Percentiles rank a stretch among this genome's conserved stretches.
Conservation (phyloP, 2,888 invertebrate species). For the Leptinotarsa haldemani region DNA sequence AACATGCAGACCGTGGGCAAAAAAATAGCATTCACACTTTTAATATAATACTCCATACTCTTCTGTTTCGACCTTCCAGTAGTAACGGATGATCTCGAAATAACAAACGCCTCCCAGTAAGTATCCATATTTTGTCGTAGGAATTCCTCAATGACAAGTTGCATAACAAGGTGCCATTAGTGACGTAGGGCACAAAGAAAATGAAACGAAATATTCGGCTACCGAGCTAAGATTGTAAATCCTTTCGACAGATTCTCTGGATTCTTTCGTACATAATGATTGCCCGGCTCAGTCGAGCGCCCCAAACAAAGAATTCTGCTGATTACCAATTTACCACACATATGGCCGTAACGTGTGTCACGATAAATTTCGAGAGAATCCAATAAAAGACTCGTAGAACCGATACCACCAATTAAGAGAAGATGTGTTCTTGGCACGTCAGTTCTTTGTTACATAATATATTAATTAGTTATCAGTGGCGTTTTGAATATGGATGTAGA, state of each 20-base stretch:
- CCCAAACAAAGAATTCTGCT: conserved; percentile 56
- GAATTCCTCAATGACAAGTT: conserved; percentile 19
- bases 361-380: conserved; percentile 59
- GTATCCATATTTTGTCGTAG: conserved; percentile 7
- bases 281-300: conserved; percentile 56
- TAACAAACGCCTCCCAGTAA: not conserved
- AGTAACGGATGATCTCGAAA: not conserved
- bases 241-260: conserved; percentile 62
- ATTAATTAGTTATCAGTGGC: not conserved
- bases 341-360: conserved; percentile 57
- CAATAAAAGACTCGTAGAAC: conserved; percentile 50
- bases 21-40: not conserved
- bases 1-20: no score
- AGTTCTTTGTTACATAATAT: conserved; percentile 7
- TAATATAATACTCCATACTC: not conserved
- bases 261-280: conserved; percentile 61
- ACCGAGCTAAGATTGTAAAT: conserved; percentile 57
- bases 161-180: conserved; percentile 19
- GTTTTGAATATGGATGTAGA: not conserved
- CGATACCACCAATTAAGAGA: conserved; percentile 11
- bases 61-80: not conserved
- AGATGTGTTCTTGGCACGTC: conserved; percentile 15
- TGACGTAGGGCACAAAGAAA: conserved; percentile 18
- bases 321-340: conserved; percentile 65
- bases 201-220: conserved; percentile 33